phyloP scores from a whole-genome alignment of 2,797 vertebrate species.

The Apodemus agrarius region DNA sequence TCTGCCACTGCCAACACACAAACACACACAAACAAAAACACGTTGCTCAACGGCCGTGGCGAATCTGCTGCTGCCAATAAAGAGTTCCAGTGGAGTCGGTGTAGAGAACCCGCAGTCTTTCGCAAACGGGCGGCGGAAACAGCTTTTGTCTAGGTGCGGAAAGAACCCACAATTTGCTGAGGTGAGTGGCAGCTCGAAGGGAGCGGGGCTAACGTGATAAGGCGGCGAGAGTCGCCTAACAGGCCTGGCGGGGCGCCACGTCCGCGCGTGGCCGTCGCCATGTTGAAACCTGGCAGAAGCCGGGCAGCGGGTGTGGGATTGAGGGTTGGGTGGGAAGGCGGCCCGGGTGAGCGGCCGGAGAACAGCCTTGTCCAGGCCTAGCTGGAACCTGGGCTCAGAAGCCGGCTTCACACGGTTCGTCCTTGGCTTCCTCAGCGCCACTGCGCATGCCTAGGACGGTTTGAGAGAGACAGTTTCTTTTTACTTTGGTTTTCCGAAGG shows the following conservation, averaged over 20 bases:
- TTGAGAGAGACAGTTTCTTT: neutral
- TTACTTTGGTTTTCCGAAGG: neutral
- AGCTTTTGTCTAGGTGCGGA: accelerated
- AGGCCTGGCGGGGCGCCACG: accelerated
- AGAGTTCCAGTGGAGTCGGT: neutral
- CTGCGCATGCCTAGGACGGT: neutral
- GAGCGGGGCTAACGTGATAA: neutral
- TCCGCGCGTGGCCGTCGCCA: constrained; percentile 54
- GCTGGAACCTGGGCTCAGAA: neutral
- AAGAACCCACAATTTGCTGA: neutral
- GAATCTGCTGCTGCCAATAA: neutral
- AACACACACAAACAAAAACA: neutral
- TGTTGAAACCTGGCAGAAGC: constrained; percentile 59
- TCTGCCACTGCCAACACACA: neutral
- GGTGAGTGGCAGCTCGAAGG: neutral
- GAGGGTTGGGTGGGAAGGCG: neutral
- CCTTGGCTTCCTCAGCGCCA: neutral
- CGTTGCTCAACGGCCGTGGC: neutral
- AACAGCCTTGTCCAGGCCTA: too few relatives aligned
- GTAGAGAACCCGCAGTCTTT: accelerated
- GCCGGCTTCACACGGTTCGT: neutral
- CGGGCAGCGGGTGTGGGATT: neutral
- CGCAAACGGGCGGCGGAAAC: accelerated
- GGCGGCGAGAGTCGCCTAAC: neutral
- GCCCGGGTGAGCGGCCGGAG: too few relatives aligned